Conservation (phyloP, 2,888 invertebrate genomes). For the Pecten maximus region DNA sequence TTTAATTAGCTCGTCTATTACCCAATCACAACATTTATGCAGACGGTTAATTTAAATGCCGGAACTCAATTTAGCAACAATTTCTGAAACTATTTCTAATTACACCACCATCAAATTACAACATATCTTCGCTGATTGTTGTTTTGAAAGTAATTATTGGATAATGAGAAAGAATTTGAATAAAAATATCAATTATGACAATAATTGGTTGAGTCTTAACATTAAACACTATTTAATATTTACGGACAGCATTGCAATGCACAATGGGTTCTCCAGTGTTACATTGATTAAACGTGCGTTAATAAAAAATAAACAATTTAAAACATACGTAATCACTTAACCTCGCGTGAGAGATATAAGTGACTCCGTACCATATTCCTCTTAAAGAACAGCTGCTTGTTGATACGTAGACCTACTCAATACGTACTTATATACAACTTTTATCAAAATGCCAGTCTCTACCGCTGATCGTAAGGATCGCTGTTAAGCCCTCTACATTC, state of each 20-base stretch:
- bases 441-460: constrained; percentile 13
- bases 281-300: neutral
- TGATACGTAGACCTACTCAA: neutral
- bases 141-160: neutral
- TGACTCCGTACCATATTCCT: neutral
- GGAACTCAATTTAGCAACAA: too few relatives aligned
- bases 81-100: too few relatives aligned
- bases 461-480: neutral
- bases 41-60: too few relatives aligned
- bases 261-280: neutral
- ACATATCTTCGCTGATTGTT: too few relatives aligned
- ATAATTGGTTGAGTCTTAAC: neutral
- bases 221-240: neutral
- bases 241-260: neutral
- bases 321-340: neutral
- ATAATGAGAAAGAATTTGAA: neutral
- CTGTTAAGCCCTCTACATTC: neutral
- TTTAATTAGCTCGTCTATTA: too few relatives aligned
- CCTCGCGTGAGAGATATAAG: neutral
- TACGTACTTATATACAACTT: neutral
- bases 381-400: neutral
- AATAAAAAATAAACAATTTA: neutral
- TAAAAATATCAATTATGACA: neutral
- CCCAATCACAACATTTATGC: too few relatives aligned
- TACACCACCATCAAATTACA: too few relatives aligned